phyloP scores from a whole-genome alignment of 2,797 vertebrate genomes.

The Fistularia tabacaria region DNA sequence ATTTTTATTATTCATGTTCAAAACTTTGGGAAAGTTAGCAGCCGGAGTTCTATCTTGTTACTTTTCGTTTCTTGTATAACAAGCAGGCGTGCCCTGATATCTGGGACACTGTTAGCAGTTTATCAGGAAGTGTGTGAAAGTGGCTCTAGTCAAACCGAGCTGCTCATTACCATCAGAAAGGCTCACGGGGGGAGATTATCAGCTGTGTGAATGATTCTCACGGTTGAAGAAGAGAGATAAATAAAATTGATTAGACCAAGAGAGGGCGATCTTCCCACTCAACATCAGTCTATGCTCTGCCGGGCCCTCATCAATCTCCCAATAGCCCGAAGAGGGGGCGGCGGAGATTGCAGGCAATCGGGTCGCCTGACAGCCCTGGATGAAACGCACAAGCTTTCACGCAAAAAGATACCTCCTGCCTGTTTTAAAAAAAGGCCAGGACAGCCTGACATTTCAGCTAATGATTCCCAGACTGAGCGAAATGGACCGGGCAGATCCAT shows the following conservation, averaged over 20 bases:
- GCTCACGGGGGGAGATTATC: too few relatives aligned
- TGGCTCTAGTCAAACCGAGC: too few relatives aligned
- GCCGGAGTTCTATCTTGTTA: too few relatives aligned
- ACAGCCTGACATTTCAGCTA: neutral
- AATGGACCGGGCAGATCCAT: neutral
- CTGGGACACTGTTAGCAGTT: too few relatives aligned
- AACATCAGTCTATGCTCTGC: conserved; percentile 20
- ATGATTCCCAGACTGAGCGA: neutral
- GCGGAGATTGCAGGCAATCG: conserved; percentile 15
- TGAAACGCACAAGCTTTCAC: neutral
- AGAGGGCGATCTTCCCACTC: conserved; percentile 34
- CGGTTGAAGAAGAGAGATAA: conserved; percentile 35
- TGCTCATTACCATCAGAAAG: too few relatives aligned
- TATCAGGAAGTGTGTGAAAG: too few relatives aligned
- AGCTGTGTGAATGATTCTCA: conserved; percentile 31
- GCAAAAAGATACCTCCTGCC: too few relatives aligned
- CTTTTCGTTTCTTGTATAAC: too few relatives aligned
- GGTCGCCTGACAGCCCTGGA: conserved; percentile 12
- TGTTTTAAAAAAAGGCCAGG: too few relatives aligned
- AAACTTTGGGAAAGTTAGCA: too few relatives aligned
- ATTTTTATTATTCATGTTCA: too few relatives aligned
- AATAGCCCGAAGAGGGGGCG: neutral
- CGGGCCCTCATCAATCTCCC: conserved; percentile 39
- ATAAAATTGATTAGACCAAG: conserved; percentile 41
- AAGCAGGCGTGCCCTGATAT: too few relatives aligned